Conservation (phyloP, 2,797 vertebrate species). For the Distichodus sexfasciatus region DNA sequence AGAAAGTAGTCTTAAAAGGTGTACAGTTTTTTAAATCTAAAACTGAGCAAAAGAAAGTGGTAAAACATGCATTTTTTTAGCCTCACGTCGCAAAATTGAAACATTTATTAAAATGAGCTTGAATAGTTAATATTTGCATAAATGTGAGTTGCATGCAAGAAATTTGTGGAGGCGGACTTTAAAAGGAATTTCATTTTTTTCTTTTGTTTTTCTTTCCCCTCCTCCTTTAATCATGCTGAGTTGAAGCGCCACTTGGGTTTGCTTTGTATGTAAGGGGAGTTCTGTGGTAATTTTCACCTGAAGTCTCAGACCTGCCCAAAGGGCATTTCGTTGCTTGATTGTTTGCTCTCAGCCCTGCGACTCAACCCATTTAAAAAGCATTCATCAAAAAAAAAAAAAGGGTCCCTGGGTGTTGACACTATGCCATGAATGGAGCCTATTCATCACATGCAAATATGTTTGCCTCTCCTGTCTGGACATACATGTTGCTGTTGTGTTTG, state of each 20-base stretch:
- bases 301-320: not conserved
- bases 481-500: constrained; percentile 54
- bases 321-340: constrained; percentile 2
- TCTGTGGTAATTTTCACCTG: constrained; percentile 6
- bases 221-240: no score
- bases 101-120: no score
- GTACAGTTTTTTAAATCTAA: not conserved
- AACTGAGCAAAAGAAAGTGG: no score
- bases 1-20: not conserved
- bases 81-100: no score
- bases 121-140: no score
- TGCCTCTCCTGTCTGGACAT: constrained; percentile 44
- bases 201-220: no score
- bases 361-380: constrained; percentile 38
- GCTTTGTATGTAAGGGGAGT: not conserved
- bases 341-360: constrained; percentile 33
- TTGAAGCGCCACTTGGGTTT: no score
- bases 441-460: constrained; percentile 58
- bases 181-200: no score
- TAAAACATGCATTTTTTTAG: no score
- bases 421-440: constrained; percentile 51
- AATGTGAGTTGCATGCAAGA: not conserved
- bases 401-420: constrained; percentile 42
- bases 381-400: constrained; percentile 50
- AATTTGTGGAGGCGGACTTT: no score